Evolutionary conservation across 2,113 vertebrate species (phyloP).

Genomic region (Rattus rattus): DNA sequence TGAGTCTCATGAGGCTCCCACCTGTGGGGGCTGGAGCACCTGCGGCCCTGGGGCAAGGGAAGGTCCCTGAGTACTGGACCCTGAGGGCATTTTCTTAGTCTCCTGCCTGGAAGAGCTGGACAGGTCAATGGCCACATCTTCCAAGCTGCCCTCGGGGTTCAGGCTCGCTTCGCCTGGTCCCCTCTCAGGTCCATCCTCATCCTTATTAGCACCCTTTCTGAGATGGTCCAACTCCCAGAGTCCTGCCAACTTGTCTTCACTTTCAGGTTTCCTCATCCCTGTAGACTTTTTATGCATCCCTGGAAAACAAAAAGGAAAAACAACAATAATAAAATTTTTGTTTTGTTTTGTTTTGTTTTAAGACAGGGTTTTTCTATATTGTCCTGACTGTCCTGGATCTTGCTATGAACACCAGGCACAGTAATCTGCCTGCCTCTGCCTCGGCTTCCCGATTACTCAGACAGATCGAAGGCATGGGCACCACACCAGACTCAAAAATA

Average conservation of each 20-base stretch:
- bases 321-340: conserved; percentile 12
- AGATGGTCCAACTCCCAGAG: conserved; percentile 82
- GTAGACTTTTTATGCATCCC: conserved; percentile 98
- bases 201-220: conserved; percentile 80
- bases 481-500: not conserved
- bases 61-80: conserved; percentile 48
- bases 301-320: conserved; percentile 77
- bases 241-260: conserved; percentile 84
- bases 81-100: conserved; percentile 77
- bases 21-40: conserved; percentile 2
- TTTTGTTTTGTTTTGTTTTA: not conserved
- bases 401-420: not conserved
- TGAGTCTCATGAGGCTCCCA: conserved; percentile 68
- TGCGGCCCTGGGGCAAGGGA: not conserved
- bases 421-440: not conserved
- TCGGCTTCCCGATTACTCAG: not conserved
- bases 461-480: too few relatives aligned
- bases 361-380: not conserved
- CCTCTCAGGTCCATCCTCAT: conserved; percentile 73
- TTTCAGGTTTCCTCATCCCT: conserved; percentile 89
- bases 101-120: conserved; percentile 94
- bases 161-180: conserved; percentile 62
- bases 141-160: conserved; percentile 79
- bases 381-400: not conserved
- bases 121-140: conserved; percentile 92